Evolutionary conservation across 1,140 invertebrate genomes (phyloP).

Genomic region (Platyscapa corneri): DNA sequence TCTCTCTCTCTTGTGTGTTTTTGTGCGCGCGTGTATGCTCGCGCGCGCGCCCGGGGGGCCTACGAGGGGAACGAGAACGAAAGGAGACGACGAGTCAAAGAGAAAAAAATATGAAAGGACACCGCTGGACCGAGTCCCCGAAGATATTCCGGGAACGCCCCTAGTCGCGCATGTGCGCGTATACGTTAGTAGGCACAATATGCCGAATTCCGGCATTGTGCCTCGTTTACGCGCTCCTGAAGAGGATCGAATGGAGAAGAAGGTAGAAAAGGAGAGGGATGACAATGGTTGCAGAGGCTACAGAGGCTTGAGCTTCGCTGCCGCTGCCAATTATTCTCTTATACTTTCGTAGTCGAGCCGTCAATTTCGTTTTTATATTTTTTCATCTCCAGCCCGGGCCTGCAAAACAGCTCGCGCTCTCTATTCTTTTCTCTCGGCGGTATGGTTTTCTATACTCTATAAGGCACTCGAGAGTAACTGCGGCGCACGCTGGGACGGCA

Average conservation of each 20-base stretch:
- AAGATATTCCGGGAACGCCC: constrained; percentile 37
- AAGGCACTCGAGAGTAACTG: neutral
- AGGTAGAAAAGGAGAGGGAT: neutral
- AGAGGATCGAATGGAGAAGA: constrained; percentile 31
- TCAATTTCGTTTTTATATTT: constrained; percentile 42
- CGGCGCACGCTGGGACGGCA: neutral
- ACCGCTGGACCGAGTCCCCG: constrained; percentile 11
- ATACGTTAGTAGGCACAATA: neutral
- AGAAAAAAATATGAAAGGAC: constrained; percentile 26
- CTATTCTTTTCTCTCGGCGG: constrained; percentile 8
- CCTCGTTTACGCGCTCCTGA: constrained; percentile 54
- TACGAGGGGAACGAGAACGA: neutral
- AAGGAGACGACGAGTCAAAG: constrained; percentile 22
- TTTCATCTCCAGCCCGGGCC: neutral
- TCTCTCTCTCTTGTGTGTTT: neutral
- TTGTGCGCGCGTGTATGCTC: neutral
- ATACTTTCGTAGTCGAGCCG: constrained; percentile 51
- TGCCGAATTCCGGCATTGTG: constrained; percentile 49
- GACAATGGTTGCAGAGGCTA: constrained; percentile 19
- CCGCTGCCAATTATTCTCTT: constrained; percentile 66
- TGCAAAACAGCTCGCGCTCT: neutral
- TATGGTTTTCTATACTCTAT: constrained; percentile 5
- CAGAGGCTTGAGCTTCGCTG: constrained; percentile 30
- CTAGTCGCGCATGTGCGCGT: constrained; percentile 15
- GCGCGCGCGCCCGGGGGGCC: neutral